These are phyloP conservation scores for Dipodomys merriami DNA, from an alignment of 2,113 vertebrate genomes.

Conservation along the genomic window DNA sequence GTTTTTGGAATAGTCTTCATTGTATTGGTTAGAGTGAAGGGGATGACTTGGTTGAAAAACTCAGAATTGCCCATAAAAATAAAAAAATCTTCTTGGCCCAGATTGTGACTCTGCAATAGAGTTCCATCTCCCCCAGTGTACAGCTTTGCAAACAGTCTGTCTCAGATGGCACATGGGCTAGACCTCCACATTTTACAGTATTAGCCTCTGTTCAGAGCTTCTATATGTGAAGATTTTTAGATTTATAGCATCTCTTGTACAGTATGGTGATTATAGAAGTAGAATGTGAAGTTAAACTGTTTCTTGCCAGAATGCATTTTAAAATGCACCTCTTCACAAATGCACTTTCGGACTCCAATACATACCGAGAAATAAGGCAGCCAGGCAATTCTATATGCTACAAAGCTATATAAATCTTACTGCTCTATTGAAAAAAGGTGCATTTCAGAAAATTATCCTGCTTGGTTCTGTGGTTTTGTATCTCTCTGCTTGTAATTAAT, in stretches of 20 bases:
- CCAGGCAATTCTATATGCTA: not conserved
- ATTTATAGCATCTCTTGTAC: not conserved
- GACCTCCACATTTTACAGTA: not conserved
- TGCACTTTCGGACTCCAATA: not conserved
- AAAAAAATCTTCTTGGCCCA: not conserved
- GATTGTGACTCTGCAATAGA: not conserved
- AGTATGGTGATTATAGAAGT: not conserved
- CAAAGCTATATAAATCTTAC: not conserved
- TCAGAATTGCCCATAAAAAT: not conserved
- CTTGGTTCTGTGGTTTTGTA: not conserved
- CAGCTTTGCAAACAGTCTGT: not conserved
- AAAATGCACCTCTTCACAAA: not conserved
- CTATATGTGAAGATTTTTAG: not conserved
- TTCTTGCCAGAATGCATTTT: not conserved
- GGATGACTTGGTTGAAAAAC: not conserved
- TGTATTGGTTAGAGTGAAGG: not conserved
- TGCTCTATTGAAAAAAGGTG: not conserved
- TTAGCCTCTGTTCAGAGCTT: not conserved
- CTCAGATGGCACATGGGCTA: not conserved
- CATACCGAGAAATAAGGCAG: not conserved
- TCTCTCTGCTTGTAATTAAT: constrained; percentile 9
- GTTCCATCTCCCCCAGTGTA: not conserved
- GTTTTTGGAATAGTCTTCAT: not conserved
- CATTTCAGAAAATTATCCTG: not conserved
- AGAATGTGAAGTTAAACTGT: not conserved